These are phyloP conservation scores for Momotus momota DNA, from an alignment of 2,797 vertebrate genomes.

Conservation along the genomic window DNA sequence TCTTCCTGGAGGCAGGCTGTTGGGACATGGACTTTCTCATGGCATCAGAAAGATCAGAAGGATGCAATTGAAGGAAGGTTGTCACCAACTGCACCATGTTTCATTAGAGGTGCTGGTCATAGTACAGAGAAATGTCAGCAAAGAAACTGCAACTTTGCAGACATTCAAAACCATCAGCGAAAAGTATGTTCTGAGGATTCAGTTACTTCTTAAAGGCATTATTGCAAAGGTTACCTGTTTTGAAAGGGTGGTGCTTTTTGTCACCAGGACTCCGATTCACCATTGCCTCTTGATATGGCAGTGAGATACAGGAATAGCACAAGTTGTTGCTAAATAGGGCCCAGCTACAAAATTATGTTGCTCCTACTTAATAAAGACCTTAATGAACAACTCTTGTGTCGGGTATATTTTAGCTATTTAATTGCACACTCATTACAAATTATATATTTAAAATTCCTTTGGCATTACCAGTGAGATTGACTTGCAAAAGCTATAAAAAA, in stretches of 20 bases:
- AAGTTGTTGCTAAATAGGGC: neutral
- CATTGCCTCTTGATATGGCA: neutral
- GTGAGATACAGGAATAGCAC: neutral
- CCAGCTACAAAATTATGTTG: neutral
- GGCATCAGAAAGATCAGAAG: neutral
- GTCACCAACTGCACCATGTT: rapidly evolving
- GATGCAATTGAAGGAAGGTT: neutral
- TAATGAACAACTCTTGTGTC: neutral
- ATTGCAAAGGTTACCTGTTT: neutral
- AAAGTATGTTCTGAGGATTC: neutral
- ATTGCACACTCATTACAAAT: neutral
- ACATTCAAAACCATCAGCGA: neutral
- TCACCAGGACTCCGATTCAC: neutral
- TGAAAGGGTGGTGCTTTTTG: neutral
- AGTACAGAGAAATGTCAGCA: neutral
- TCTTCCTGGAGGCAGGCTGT: neutral
- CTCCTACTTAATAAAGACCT: neutral
- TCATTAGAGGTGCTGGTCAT: neutral
- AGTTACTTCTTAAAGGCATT: neutral
- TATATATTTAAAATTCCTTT: neutral
- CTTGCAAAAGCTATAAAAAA: neutral
- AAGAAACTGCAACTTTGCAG: neutral
- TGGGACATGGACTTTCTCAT: neutral
- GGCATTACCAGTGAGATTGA: neutral
- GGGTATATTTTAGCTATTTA: neutral